Evolutionary conservation across 2,797 vertebrate genomes (phyloP), one percentile per base, ranked within the genome.

Genomic region (Amphiprion clarkii): DNA sequence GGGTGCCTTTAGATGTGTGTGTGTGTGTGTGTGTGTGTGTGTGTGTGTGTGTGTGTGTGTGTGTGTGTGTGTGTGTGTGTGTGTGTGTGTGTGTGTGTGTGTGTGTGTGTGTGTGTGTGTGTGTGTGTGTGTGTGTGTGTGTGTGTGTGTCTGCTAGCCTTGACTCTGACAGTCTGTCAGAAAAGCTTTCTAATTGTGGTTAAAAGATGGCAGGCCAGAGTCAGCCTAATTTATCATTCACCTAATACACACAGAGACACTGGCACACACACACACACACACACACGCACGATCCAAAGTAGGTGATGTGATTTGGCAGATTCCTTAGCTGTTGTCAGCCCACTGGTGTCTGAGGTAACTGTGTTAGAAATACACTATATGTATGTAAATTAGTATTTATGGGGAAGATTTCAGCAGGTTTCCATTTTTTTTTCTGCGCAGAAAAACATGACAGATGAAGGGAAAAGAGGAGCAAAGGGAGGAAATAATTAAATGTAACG

Each of bases 171-270:
- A 89, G 84, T 86, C 87, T 92, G 88, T 93, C 90, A 91, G 84
- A 86, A 81, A 89, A 76, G 80, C 86, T 90, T 90, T 91, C 88
- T 93, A 92, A 93, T 91, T 92, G 92, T 89, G 90, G 91, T 92
- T 93, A 93, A 93, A 92, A 90, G 89, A 93, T 93, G 90, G 85
- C 84, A 85, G 80, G 74, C 81, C 76, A 65, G 74, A 88, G 88
- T 91, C 88, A 82, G 71, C 69, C 82, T 85, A 88, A 88, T 91
- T 86, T 66, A 85, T 92, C 87, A 89, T 82, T 89, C 88, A 84
- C 86, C 70, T 74, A 52, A 53, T 46, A 62, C 82, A 74, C 79
- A 71, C 67, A 57, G 33, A 79, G 12, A 82, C 36, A 70, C 48
- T 23, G 36, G 62, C 42, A 44, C 53, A 72, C 42, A 57, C 74